Base-by-base conservation (phyloP, 2,113 vertebrate species). In the Xenopus borealis region DNA sequence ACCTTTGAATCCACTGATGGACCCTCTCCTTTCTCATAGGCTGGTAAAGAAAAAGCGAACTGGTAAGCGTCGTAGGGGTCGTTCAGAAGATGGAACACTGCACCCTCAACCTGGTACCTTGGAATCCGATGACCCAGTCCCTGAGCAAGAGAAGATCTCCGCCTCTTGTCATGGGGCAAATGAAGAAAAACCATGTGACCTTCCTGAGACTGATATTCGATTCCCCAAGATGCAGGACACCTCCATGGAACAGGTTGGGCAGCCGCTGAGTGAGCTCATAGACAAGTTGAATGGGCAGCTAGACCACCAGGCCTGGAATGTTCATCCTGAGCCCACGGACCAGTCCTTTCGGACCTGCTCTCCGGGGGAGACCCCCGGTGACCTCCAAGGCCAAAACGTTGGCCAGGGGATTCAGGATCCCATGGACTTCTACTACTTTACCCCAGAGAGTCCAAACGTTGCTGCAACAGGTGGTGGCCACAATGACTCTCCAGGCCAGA, bases 401-500 rank as follows among this genome's bases (percentile, higher is more conserved):
- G 85, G 88, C 2, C 84, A 89, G 83, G 87, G 90, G 83, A 80
- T 92, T 87, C 85, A 92, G 75, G 84, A 92, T 83, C 86, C 91
- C 62, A 88, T 92, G 85, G 94, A 95, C 87, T 87, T 95, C 90
- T 93, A 94, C 94, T 85, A 91, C 90, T 94, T 96, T 97, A 92
- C 96, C 93, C 1, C 93, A 0, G 86, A 93, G 92, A 93, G 94
- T 99, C 87, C 95, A 95, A 91, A 92, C 80, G 3, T 91, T 96
- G 79, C 83, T 95, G 58, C 92, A 91, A 18, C 92, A 89, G 79
- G 95, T 98, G 83, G 96, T 91, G 71, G 96, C 94, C 40, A 93
- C 95, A 65, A 97, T 98, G 97, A 98, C 94, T 0, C 86, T 99
- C 12, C 95, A 98, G 90, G 94, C 95, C 78, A 86, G 92, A 80